Base-by-base conservation (phyloP, 37 sponge, comb jelly and placozoan genomes). In the Ephydatia muelleri region DNA sequence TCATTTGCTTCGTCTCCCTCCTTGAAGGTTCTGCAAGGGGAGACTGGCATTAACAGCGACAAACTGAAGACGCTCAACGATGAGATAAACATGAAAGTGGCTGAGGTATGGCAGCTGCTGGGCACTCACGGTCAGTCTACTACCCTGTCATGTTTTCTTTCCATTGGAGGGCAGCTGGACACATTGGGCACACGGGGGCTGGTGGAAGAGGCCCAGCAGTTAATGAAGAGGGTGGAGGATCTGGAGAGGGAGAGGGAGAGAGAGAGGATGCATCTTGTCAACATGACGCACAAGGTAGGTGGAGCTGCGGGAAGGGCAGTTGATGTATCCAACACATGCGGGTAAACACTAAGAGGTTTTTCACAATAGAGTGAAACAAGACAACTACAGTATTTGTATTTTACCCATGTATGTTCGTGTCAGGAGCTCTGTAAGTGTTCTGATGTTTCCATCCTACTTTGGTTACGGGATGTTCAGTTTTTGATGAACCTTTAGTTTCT, bases 171-270 rank as follows among this genome's bases (percentile, higher is more conserved):
- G n/a, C 65, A 98, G 96, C 77, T 92, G 65, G 94, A 96, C 65
- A 67, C 67, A 57, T 77, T 88, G 5, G 98, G 98, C 36, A 80
- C 68, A 2, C 36, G 73, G 31, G 98, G 96, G 0, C 76, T 83
- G n/a, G 93, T 98, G 23, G 98, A 98, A 28, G 94, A 91, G 39
- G 96, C 98, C 21, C 96, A 94, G 39, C 89, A 81, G 19, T 38
- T 96, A 68, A 93, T 96, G 89, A 43, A 19, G 33, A 75, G 86
- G 28, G 81, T 94, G 21, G 98, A 98, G 64, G 74, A 86, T 14
- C 84, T 98, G 70, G 98, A 96, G 85, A 92, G 57, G 73, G 96
- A 98, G 75, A 87, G 88, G 39, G 91, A 89, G 33, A 83, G 65
- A 21, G 90, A 89, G 85, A 84, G 85, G 43, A 14, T 73, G n/a